Evolutionary conservation across 2,797 vertebrate species (phyloP), one percentile per base, ranked within the genome.

Genomic region (Australoheros facetus): DNA sequence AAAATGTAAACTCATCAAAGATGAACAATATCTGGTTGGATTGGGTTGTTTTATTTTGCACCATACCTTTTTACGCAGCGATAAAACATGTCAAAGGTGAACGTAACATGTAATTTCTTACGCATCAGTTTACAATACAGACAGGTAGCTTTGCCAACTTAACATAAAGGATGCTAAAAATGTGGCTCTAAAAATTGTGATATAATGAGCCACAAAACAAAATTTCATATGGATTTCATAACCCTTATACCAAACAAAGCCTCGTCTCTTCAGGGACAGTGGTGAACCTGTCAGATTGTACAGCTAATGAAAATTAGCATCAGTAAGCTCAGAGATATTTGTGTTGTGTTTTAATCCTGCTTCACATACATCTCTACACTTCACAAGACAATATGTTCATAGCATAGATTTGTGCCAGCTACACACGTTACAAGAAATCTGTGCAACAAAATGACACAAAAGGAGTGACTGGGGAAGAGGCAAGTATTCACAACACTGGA

Each of bases 321-420:
- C 0, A 1, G 21, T 1, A 66, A 45, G 17, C 16, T 19, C 23
- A 19, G 14, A 66, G 23, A n/a, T 19, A 19, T n/a, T 53, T 53
- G 51, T 53, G n/a, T 53, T 53, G 19, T n/a, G 8, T 53, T 21
- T n/a, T n/a, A 54, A 54, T 54, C 8, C 45, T 48, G 45, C 16
- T 48, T 48, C 45, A 17, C 45, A 48, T 2, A 6, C 5, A 6
- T 14, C 13, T 45, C 14, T 5, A 45, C 14, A 17, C 6, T 3
- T 17, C 19, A 54, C n/a, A 10, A 54, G 16, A 53, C 51, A 53
- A 19, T 48, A 12, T 19, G 42, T 30, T 69, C 26, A 69, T 12
- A 28, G 28, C 28, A n/a, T 69, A 12, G 26, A 10, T 17, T 30
- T 30, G 26, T 69, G 26, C 48, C 42, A 69, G 42, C 62, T 51